phyloP scores from a whole-genome alignment of 1,140 invertebrate genomes.

The Drosophila carrolli region DNA sequence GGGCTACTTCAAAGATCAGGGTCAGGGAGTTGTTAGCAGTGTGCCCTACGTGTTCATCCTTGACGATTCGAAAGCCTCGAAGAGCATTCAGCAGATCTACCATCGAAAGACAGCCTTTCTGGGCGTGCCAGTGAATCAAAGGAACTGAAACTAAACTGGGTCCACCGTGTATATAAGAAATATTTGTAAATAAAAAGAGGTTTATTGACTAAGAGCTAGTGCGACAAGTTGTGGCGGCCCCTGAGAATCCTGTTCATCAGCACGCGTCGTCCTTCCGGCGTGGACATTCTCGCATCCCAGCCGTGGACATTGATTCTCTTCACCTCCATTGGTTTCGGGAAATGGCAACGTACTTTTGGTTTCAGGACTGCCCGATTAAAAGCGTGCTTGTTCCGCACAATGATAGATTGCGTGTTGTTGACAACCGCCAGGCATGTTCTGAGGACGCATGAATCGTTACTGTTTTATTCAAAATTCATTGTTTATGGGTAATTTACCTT shows the following conservation, averaged over 20 bases:
- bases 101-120: constrained; percentile 53
- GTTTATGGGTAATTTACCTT: constrained; percentile 41
- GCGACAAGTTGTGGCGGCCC: constrained; percentile 89
- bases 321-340: constrained; percentile 90
- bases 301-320: constrained; percentile 89
- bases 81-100: constrained; percentile 75
- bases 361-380: constrained; percentile 71
- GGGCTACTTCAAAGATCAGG: constrained; percentile 70
- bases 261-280: constrained; percentile 87
- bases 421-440: constrained; percentile 53
- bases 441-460: neutral
- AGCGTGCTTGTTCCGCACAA: constrained; percentile 70
- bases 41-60: constrained; percentile 73
- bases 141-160: neutral
- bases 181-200: constrained; percentile 30
- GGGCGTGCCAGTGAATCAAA: constrained; percentile 23
- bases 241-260: constrained; percentile 91
- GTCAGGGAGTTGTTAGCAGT: constrained; percentile 39
- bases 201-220: constrained; percentile 85
- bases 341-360: constrained; percentile 87
- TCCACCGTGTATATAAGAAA: neutral
- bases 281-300: constrained; percentile 89
- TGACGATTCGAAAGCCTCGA: constrained; percentile 63
- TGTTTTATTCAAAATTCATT: constrained; percentile 10
- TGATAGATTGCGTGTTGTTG: constrained; percentile 54